Evolutionary conservation across 2,113 vertebrate genomes (phyloP).

Genomic region (Cololabis saira): DNA sequence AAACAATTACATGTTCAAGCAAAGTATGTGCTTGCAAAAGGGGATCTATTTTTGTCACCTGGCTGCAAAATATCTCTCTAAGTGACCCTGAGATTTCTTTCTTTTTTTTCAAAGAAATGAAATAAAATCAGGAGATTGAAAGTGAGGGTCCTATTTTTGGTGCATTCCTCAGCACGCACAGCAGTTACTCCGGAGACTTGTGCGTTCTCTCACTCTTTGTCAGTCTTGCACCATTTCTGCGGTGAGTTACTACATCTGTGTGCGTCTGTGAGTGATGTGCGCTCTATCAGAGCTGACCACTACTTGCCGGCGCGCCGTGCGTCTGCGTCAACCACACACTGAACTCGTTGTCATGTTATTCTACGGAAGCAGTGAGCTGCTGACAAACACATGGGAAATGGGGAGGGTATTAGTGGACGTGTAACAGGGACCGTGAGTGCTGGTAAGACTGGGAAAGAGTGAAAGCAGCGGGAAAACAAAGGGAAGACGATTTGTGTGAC

Average conservation of each 20-base stretch:
- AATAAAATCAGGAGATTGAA: slow-evolving; percentile 2
- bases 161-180: slow-evolving; percentile 71
- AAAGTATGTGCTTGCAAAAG: too few relatives aligned
- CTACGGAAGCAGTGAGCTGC: slow-evolving; percentile 73
- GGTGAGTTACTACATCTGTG: slow-evolving; percentile 45
- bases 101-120: background rate
- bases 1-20: too few relatives aligned
- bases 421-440: slow-evolving; percentile 1
- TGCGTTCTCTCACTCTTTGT: slow-evolving; percentile 64
- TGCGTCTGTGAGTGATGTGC: slow-evolving; percentile 42
- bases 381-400: slow-evolving; percentile 72
- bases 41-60: too few relatives aligned
- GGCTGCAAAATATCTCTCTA: too few relatives aligned
- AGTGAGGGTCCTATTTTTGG: slow-evolving; percentile 62
- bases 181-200: slow-evolving; percentile 70
- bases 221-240: slow-evolving; percentile 37
- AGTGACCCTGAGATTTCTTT: too few relatives aligned
- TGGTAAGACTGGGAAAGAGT: slow-evolving; percentile 48
- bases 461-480: slow-evolving; percentile 64
- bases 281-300: slow-evolving; percentile 65
- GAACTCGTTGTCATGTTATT: slow-evolving; percentile 74
- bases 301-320: slow-evolving; percentile 62
- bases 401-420: slow-evolving; percentile 18
- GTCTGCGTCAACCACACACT: slow-evolving; percentile 76
- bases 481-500: slow-evolving; percentile 59